A percentile compares a stretch with the other conserved stretches of the same genome.
Conservation (phyloP, 2,888 invertebrate genomes). For the Hymenopus coronatus region DNA sequence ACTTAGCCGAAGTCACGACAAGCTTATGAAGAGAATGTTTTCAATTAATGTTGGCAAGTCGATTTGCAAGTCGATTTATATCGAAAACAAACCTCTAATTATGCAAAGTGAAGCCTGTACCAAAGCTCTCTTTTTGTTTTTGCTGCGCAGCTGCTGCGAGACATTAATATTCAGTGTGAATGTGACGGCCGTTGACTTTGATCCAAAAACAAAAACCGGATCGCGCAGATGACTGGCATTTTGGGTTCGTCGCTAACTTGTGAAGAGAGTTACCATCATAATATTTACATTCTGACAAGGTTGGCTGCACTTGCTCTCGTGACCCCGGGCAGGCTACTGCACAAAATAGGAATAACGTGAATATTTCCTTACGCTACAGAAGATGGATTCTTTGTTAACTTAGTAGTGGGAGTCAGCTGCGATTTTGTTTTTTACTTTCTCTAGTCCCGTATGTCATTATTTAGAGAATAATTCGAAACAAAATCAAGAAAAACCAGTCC, state of each 20-base stretch:
- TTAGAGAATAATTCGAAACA: too few species aligned
- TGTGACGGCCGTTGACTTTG: not conserved
- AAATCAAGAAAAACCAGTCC: too few species aligned
- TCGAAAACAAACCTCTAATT: not conserved
- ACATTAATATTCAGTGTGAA: not conserved
- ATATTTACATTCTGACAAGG: too few species aligned
- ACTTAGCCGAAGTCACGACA: not conserved
- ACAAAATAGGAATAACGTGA: too few species aligned
- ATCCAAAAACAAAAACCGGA: not conserved
- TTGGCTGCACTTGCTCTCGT: too few species aligned
- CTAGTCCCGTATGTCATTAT: too few species aligned
- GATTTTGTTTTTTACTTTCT: too few species aligned
- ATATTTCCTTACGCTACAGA: too few species aligned
- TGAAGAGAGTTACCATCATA: not conserved
- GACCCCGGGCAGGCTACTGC: too few species aligned
- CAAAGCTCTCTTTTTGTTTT: not conserved
- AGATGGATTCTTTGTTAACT: too few species aligned
- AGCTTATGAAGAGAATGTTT: not conserved
- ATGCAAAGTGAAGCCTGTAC: not conserved
- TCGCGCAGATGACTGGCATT: not conserved
- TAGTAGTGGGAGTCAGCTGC: too few species aligned
- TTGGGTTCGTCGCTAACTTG: not conserved
- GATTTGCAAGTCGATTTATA: not conserved
- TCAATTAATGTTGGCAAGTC: not conserved
- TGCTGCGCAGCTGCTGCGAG: not conserved